Percentiles rank a stretch among this genome's conserved stretches.
Conservation (phyloP, 2,113 vertebrate genomes). For the Toxotes jaculatrix region DNA sequence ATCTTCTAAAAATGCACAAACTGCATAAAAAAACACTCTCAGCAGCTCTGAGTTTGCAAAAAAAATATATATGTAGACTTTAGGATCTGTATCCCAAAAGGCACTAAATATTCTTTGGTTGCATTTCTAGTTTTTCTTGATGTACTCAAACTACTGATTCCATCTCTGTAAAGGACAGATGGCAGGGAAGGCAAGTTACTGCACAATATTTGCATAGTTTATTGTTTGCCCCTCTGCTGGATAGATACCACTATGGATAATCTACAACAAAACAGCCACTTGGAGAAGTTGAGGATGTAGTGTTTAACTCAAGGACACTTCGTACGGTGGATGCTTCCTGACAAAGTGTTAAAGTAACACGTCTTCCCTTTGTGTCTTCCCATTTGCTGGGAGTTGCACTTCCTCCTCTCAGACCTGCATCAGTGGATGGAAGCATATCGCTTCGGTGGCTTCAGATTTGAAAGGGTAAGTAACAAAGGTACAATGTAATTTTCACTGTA, state of each 20-base stretch:
- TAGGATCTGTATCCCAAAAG: conserved; percentile 9
- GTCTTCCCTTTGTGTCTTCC: background rate
- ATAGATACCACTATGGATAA: background rate
- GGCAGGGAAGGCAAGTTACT: background rate
- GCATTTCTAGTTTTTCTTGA: background rate
- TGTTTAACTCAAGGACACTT: background rate
- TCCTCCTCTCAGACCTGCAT: background rate
- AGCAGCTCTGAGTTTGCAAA: conserved; percentile 23
- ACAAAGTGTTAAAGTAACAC: background rate
- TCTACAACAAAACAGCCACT: background rate
- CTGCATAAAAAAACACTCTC: conserved; percentile 18
- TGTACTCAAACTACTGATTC: background rate
- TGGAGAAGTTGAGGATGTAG: background rate
- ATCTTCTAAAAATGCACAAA: conserved; percentile 27
- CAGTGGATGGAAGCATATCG: background rate
- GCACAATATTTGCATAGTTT: background rate
- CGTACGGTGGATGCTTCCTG: background rate
- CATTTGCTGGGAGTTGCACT: background rate
- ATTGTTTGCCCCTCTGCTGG: background rate
- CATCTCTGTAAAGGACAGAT: background rate
- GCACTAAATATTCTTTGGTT: background rate
- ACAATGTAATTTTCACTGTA: background rate
- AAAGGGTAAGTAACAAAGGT: background rate
- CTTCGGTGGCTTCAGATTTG: background rate
- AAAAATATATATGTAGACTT: background rate